Percentiles rank a stretch among this genome's conserved stretches.
Evolutionary conservation across 2,113 vertebrate species (phyloP).

Genomic region (Ctenomys sociabilis): DNA sequence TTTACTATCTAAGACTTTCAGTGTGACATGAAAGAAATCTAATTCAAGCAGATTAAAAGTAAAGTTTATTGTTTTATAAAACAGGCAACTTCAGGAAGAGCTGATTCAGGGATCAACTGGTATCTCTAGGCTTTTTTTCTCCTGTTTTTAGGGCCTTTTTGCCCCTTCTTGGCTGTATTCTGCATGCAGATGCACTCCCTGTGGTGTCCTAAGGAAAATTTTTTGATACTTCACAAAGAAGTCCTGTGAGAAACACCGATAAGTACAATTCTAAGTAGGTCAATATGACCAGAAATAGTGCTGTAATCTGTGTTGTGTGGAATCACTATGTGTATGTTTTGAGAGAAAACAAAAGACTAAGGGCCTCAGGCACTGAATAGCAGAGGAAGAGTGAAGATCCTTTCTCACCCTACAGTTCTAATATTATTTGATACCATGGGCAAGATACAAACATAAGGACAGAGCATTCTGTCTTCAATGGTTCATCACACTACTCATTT

Average conservation of each 20-base stretch:
- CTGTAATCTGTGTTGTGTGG: background rate
- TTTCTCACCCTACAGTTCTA: background rate
- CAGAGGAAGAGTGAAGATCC: background rate
- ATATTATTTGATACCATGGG: slow-evolving; percentile 25
- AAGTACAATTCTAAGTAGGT: slow-evolving; percentile 32
- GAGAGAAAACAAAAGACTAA: background rate
- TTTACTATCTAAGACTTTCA: background rate
- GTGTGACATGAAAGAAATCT: background rate
- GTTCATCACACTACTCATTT: background rate
- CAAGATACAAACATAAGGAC: background rate
- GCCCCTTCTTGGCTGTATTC: slow-evolving; percentile 47
- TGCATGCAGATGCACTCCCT: background rate
- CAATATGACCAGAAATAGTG: background rate
- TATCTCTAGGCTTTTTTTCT: background rate
- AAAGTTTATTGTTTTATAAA: background rate
- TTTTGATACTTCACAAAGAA: slow-evolving; percentile 26
- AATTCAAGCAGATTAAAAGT: slow-evolving; percentile 29
- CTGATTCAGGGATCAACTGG: background rate
- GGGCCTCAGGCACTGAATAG: background rate
- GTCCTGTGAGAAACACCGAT: slow-evolving; percentile 1
- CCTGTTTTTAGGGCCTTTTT: background rate
- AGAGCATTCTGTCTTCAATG: background rate
- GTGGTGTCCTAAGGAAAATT: background rate
- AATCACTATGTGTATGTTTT: background rate
- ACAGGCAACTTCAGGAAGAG: background rate